Base-by-base conservation (phyloP, 2,797 vertebrate genomes). In the Hirundo rustica region DNA sequence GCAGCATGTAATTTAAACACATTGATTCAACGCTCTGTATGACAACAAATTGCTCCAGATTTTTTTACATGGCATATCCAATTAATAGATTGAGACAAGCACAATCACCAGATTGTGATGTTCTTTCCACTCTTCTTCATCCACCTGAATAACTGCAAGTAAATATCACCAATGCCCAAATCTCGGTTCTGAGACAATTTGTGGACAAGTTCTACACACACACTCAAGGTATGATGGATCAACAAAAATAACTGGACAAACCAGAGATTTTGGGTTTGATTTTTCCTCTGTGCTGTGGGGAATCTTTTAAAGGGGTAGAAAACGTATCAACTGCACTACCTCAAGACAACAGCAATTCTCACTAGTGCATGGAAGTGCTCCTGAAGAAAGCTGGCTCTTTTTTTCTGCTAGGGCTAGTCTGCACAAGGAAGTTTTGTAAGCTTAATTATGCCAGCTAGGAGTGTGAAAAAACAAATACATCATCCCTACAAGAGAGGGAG, bases 401-500 rank as follows among this genome's bases (percentile, higher is more conserved):
- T 50, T 51, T 78, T 88, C 65, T 95, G 42, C 42, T 51, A 30
- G 14, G 38, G 22, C 34, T 84, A 11, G 27, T 29, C 73, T 78
- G 58, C 70, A 68, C 54, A 44, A 77, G 38, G 77, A 82, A 92
- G 47, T 53, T 86, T 89, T 85, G 40, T 66, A 62, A 64, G 62
- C 57, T 51, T 84, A 79, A 95, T 92, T 89, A 79, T 87, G 57
- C 74, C 81, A 89, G 61, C 53, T 45, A 92, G 30, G 53, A 80
- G 90, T 22, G 45, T 47, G 57, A 95, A 85, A 89, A 96, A 91
- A 74, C 60, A 94, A 93, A 87, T 50, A 77, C 78, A 84, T 76
- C 77, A 89, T 53, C 53, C 50, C 64, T 94, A 38, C 5, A 16
- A 85, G 62, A 64, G 32, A 87, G 57, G 60, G 14, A 76, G 19